Evolutionary conservation across 1,140 invertebrate genomes (phyloP).

Genomic region (Parasteatoda tepidariorum): DNA sequence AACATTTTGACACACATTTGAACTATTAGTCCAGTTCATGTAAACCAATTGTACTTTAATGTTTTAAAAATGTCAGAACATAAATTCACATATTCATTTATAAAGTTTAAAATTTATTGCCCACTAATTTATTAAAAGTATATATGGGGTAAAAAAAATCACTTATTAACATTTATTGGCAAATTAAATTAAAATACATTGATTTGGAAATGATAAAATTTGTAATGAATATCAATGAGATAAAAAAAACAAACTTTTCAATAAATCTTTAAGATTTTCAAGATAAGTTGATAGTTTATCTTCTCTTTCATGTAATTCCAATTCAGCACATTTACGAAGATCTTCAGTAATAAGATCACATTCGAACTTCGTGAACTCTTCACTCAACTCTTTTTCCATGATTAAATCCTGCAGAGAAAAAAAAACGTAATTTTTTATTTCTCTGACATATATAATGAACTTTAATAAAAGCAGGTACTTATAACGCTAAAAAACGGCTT

Average conservation of each 20-base stretch:
- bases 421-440: too few species aligned
- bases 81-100: not conserved
- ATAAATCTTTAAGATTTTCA: slow-evolving; percentile 7
- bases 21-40: too few species aligned
- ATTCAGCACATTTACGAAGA: slow-evolving; percentile 11
- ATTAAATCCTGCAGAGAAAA: slow-evolving; percentile 1
- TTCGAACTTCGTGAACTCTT: slow-evolving; percentile 6
- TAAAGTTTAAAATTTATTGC: not conserved
- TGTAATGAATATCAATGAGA: too few species aligned
- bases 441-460: too few species aligned
- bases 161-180: not conserved
- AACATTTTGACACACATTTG: too few species aligned
- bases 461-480: too few species aligned
- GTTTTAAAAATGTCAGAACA: too few species aligned
- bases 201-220: too few species aligned
- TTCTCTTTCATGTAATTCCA: slow-evolving; percentile 32
- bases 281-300: slow-evolving; percentile 6
- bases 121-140: not conserved
- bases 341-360: slow-evolving; percentile 13
- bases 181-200: not conserved
- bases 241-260: not conserved
- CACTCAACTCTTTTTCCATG: not conserved
- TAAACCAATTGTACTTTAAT: too few species aligned
- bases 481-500: too few species aligned
- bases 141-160: not conserved